Evolutionary conservation across 1,140 invertebrate genomes (phyloP).

Genomic region (Chelonus insularis): DNA sequence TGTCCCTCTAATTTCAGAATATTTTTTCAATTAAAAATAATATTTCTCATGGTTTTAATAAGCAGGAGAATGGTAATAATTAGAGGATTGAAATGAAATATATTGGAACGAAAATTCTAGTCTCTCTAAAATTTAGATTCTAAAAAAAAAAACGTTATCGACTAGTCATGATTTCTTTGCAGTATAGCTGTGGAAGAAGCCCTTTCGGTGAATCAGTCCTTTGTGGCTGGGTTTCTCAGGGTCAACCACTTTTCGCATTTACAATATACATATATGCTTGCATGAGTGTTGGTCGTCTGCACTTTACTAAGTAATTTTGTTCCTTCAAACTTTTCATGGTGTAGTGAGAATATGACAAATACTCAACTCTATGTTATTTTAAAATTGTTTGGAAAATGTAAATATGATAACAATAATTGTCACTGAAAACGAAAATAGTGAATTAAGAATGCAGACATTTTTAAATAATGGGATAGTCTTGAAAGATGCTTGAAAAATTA

Average conservation of each 20-base stretch:
- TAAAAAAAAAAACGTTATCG: background rate
- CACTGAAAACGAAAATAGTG: no score
- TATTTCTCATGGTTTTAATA: no score
- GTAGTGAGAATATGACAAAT: background rate
- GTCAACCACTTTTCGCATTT: conserved; percentile 57
- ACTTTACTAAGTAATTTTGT: conserved; percentile 27
- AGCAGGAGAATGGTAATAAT: no score
- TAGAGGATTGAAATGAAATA: background rate
- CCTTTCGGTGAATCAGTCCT: conserved; percentile 56
- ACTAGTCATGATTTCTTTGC: conserved; percentile 18
- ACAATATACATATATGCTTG: conserved; percentile 35
- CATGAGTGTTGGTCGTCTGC: conserved; percentile 33
- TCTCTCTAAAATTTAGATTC: background rate
- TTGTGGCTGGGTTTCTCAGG: conserved; percentile 57
- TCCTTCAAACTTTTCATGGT: background rate
- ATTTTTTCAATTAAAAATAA: no score
- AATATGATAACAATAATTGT: no score
- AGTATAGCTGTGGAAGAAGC: conserved; percentile 33
- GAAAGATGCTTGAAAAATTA: no score
- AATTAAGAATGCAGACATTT: no score
- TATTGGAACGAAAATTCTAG: background rate
- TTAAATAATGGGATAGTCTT: no score
- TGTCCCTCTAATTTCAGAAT: no score
- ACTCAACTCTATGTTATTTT: background rate
- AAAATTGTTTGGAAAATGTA: no score